Conservation (phyloP, 2,113 vertebrate genomes). For the Erpornis zantholeuca region DNA sequence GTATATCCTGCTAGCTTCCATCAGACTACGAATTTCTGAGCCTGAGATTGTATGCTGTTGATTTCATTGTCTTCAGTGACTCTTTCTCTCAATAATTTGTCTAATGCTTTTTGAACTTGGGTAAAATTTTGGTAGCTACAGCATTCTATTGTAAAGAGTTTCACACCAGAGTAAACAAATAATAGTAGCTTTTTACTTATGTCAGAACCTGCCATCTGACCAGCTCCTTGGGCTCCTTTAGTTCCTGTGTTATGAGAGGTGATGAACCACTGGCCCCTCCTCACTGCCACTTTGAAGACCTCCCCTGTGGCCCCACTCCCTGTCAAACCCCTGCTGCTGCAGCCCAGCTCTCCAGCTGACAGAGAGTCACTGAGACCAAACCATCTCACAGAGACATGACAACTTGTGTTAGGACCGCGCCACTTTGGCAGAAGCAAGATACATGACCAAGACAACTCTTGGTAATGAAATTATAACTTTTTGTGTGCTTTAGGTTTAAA, state of each 20-base stretch:
- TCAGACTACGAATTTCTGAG: background rate
- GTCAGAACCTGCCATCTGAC: background rate
- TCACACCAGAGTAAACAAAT: background rate
- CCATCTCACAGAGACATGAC: background rate
- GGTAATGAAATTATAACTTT: background rate
- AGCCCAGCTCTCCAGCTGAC: background rate
- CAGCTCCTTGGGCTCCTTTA: background rate
- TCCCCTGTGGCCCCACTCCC: background rate
- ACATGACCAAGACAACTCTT: background rate
- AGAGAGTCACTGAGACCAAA: background rate
- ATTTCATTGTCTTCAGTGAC: background rate
- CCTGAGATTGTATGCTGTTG: background rate
- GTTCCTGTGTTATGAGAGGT: background rate
- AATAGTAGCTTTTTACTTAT: background rate
- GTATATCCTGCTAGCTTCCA: background rate
- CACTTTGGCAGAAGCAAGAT: background rate
- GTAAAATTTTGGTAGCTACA: background rate
- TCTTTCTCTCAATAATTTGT: background rate
- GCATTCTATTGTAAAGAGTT: background rate
- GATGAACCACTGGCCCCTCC: background rate
- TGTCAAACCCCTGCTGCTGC: background rate
- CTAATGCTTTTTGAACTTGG: background rate
- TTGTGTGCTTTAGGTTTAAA: background rate
- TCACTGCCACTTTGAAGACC: background rate
- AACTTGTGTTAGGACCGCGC: background rate